Evolutionary conservation across 2,797 vertebrate species (phyloP).

Genomic region (Psittacula derbiana): DNA sequence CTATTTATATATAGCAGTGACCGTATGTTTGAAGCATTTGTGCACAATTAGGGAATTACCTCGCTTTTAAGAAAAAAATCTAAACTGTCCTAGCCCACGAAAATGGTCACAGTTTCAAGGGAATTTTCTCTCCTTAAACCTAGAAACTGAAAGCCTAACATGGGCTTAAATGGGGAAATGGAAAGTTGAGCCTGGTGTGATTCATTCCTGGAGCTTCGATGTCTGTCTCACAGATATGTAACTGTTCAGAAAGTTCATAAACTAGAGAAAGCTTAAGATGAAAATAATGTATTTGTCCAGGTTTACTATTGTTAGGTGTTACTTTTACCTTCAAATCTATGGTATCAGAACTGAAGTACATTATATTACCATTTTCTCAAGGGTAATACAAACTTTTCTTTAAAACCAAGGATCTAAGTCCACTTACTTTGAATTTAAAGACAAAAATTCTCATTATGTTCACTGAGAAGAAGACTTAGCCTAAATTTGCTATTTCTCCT

Average conservation of each 20-base stretch:
- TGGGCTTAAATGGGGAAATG: background rate
- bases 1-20: background rate
- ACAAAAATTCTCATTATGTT: background rate
- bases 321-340: background rate
- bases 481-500: background rate
- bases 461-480: background rate
- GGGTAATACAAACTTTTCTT: background rate
- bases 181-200: background rate
- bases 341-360: background rate
- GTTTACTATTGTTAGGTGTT: background rate
- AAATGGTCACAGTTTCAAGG: background rate
- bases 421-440: background rate
- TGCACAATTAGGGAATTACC: background rate
- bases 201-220: background rate
- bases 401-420: background rate
- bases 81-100: background rate
- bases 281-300: background rate
- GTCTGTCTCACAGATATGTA: background rate
- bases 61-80: background rate
- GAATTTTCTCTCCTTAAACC: background rate
- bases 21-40: background rate
- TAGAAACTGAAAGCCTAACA: background rate
- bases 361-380: background rate
- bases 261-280: background rate
- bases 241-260: background rate